Evolutionary conservation across 2,888 invertebrate species (phyloP), one percentile per base, ranked within the genome.

Genomic region (Cabera pusaria): DNA sequence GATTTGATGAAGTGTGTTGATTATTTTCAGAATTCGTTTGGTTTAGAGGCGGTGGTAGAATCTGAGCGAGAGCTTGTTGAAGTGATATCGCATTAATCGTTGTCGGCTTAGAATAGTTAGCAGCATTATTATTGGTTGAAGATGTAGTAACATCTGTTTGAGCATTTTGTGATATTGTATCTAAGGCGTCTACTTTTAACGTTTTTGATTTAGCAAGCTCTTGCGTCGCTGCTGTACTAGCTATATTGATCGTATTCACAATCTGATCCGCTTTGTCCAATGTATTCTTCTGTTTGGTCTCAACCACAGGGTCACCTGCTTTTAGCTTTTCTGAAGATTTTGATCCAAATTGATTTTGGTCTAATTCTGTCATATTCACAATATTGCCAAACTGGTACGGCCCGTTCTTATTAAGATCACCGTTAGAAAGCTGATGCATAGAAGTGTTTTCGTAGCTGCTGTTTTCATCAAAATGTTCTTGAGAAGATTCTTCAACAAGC

Each of bases 121-220:
- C n/a, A n/a, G n/a, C n/a, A 37, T 64, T 81, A 12, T 69, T 44
- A 2, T 68, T 37, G 18, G 64, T 49, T 52, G 70, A 72, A 4
- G 56, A 29, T n/a, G 59, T 35, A 14, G 49, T 56, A n/a, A 60
- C 52, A 2, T 64, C 64, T 42, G 90, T 82, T 16, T 84, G 73
- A 14, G 87, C 68, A 58, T 90, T 91, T 51, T 90, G 90, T 0
- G 90, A 85, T 14, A 91, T 59, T 27, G 91, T 85, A 59, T 90
- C 90, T 23, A 91, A 62, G 7, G 90, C 78, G 4, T 14, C 14
- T 4, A 90, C 53, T 56, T 61, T 63, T 6, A 63, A 58, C 32
- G 59, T 65, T 3, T 64, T 47, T 32, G 59, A 64, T 3, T 64
- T 47, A 11, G 60, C 36, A 11, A 59, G 34, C 31, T 81, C 79